Evolutionary conservation across 2,888 invertebrate genomes (phyloP), one percentile per base, ranked within the genome.

Genomic region (Liopterus haemorrhoidalis): DNA sequence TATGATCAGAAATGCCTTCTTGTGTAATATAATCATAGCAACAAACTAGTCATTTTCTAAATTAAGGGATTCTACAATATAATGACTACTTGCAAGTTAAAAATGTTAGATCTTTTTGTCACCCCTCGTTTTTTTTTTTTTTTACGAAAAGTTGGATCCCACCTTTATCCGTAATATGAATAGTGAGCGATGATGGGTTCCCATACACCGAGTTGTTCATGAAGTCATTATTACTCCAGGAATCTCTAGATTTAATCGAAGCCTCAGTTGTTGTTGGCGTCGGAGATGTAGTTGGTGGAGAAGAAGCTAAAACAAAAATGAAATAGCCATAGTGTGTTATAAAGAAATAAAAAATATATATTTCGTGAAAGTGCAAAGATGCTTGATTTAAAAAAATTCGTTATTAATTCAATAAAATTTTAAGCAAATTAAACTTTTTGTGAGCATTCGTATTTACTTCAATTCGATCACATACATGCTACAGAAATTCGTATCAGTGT

Each of bases 271-370:
- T 85, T 49, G 81, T 79, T 33, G 86, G 84, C 60, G 79, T 80
- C 46, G 86, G 82, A 53, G 83, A 80, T 39, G 88, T 87, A 46
- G 86, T 86, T 37, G 88, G 87, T 41, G 87, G 85, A 54, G 81
- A 78, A 22, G 88, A 85, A 59, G 81, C 88, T 88, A 69, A 63
- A 65, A 67, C 63, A 67, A 64, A 64, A n/a, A n/a, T n/a, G n/a
- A n/a, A n/a, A 60, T n/a, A n/a, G n/a, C n/a, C n/a, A n/a, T 40
- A n/a, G 9, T 8, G 18, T 35, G 20, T 33, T 33, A 5, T 25
- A 5, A 16, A 18, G 24, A 27, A n/a, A n/a, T 28, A 28, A 28
- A 28, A 14, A 12, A 28, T 15, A 28, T 14, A 15, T 3, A 28
- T 28, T 15, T 28, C 28, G 28, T 28, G 12, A 28, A 9, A 14